Evolutionary conservation across 2,888 invertebrate species (phyloP).

Genomic region (Drosophila seclusa): DNA sequence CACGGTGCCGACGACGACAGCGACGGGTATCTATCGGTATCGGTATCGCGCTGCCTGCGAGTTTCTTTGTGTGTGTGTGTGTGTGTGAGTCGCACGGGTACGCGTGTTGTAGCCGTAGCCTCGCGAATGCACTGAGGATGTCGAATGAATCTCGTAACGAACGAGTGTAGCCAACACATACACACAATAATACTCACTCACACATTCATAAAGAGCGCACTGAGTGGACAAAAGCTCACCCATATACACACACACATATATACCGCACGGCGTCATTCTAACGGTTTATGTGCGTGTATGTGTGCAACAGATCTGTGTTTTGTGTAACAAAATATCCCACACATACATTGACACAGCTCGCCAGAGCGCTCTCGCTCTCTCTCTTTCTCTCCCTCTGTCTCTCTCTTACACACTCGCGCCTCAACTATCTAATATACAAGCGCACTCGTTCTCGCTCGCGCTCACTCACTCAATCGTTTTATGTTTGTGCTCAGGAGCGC

Average conservation of each 20-base stretch:
- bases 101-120: conserved; percentile 30
- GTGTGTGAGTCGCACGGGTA: conserved; percentile 14
- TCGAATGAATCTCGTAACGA: conserved; percentile 59
- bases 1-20: conserved; percentile 8
- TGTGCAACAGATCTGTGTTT: conserved; percentile 69
- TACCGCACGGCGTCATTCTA: conserved; percentile 52
- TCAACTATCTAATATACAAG: conserved; percentile 12
- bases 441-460: conserved; percentile 24
- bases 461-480: conserved; percentile 14
- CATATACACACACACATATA: conserved; percentile 8
- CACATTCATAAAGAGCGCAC: conserved; percentile 16
- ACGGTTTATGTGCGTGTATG: conserved; percentile 54
- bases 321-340: conserved; percentile 80
- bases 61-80: conserved; percentile 3
- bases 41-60: conserved; percentile 51
- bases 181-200: conserved; percentile 17
- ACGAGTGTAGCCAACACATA: conserved; percentile 23
- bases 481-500: conserved; percentile 51
- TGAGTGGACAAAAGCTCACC: conserved; percentile 49
- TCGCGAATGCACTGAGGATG: conserved; percentile 63
- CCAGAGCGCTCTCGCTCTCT: conserved; percentile 5
- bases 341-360: conserved; percentile 28
- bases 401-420: conserved; percentile 6
- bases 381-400: neutral
- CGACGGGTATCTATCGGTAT: conserved; percentile 57